phyloP scores from a whole-genome alignment of 2,797 vertebrate genomes.

The Manis pentadactyla region DNA sequence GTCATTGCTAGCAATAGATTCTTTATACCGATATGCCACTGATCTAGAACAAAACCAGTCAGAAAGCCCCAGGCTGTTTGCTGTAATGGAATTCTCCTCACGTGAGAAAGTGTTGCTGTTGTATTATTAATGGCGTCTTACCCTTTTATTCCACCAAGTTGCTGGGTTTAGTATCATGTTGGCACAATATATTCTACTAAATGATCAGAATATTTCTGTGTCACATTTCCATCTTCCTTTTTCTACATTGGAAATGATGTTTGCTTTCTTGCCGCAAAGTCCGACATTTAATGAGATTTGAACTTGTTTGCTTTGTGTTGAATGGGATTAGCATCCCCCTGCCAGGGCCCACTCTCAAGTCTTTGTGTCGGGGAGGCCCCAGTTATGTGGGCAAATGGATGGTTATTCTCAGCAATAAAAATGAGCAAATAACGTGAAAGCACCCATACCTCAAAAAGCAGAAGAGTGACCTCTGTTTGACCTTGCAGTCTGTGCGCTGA shows the following conservation, averaged over 20 bases:
- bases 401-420: constrained; percentile 87
- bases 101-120: constrained; percentile 67
- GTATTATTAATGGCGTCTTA: constrained; percentile 77
- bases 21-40: constrained; percentile 65
- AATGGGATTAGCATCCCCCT: constrained; percentile 84
- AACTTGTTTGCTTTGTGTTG: constrained; percentile 84
- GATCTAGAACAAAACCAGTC: constrained; percentile 70
- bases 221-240: constrained; percentile 70
- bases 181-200: constrained; percentile 68
- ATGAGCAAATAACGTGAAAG: constrained; percentile 85
- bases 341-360: neutral
- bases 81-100: constrained; percentile 80
- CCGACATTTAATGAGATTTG: constrained; percentile 83
- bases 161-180: constrained; percentile 76
- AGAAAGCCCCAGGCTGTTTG: constrained; percentile 71
- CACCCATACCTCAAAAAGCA: constrained; percentile 82
- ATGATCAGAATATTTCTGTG: constrained; percentile 63
- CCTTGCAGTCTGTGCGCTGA: constrained; percentile 83
- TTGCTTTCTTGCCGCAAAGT: constrained; percentile 75
- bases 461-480: constrained; percentile 85
- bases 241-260: constrained; percentile 53
- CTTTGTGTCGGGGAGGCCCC: constrained; percentile 75
- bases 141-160: constrained; percentile 59
- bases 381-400: constrained; percentile 83
- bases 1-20: constrained; percentile 66